These are phyloP conservation scores for Pandemis cinnamomeana DNA, from an alignment of 2,888 invertebrate species.

Conservation along the genomic window DNA sequence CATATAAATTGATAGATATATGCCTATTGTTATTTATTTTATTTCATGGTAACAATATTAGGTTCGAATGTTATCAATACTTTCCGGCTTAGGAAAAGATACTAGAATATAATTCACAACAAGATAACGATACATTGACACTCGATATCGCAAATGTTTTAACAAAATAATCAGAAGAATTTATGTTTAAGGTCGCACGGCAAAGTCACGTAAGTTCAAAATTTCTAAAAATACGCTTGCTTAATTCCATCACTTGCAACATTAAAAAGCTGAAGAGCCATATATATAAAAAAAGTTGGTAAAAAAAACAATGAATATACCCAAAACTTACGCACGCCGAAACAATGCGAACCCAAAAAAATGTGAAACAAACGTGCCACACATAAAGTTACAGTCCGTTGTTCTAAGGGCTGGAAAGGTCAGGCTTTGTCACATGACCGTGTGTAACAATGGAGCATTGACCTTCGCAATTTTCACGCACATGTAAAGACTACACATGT, in stretches of 20 bases:
- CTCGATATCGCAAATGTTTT: conserved; percentile 22
- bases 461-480: conserved; percentile 37
- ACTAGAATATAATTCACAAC: conserved; percentile 4
- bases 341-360: conserved; percentile 39
- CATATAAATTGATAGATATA: background rate
- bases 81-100: conserved; percentile 20
- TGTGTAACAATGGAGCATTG: conserved; percentile 35
- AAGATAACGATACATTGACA: conserved; percentile 35
- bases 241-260: background rate
- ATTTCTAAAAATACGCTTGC: conserved; percentile 5
- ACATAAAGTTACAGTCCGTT: conserved; percentile 33
- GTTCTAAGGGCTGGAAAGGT: conserved; percentile 41
- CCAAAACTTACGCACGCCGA: conserved; percentile 14
- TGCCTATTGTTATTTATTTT: background rate
- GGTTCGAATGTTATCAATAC: background rate
- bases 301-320: conserved; percentile 10
- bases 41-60: background rate
- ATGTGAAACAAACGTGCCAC: conserved; percentile 31
- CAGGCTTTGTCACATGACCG: conserved; percentile 30
- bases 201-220: conserved; percentile 6
- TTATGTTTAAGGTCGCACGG: background rate
- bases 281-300: too few relatives aligned
- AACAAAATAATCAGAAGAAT: background rate
- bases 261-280: background rate
- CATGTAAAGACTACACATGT: background rate